Conservation (phyloP, 2,888 invertebrate genomes). For the Euzetes globulus region DNA sequence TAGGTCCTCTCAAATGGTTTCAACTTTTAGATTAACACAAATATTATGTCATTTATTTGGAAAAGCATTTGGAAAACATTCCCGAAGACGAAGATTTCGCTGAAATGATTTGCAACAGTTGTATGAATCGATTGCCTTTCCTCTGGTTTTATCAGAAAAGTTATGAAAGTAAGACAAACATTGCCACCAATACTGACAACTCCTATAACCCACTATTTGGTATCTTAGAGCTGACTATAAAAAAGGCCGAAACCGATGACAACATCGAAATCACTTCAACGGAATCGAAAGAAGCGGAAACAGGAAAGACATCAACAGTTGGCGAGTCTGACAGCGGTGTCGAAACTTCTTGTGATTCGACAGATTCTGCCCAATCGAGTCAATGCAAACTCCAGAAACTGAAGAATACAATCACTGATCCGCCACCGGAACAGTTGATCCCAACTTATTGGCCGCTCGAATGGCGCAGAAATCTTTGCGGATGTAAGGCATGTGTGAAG, state of each 20-base stretch:
- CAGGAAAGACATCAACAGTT: neutral
- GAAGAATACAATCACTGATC: neutral
- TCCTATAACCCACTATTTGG: neutral
- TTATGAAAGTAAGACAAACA: neutral
- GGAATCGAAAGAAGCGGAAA: neutral
- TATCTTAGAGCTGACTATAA: neutral
- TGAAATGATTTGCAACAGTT: constrained; percentile 74
- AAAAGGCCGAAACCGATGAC: neutral
- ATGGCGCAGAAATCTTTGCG: constrained; percentile 63
- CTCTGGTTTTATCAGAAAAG: constrained; percentile 59
- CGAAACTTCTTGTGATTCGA: constrained; percentile 27
- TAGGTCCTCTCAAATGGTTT: constrained; percentile 44
- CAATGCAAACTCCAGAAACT: constrained; percentile 29
- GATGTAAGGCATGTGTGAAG: constrained; percentile 49
- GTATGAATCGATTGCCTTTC: constrained; percentile 68
- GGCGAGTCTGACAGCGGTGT: neutral
- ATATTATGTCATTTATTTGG: neutral
- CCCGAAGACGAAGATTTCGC: constrained; percentile 52
- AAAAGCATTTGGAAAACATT: constrained; percentile 42
- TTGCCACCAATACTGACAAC: neutral
- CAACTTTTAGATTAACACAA: neutral
- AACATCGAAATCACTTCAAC: neutral
- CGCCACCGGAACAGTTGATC: neutral
- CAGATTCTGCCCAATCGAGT: neutral
- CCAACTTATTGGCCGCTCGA: constrained; percentile 47